Base-by-base conservation (phyloP, 2,797 vertebrate genomes). In the Bufotes viridis region DNA sequence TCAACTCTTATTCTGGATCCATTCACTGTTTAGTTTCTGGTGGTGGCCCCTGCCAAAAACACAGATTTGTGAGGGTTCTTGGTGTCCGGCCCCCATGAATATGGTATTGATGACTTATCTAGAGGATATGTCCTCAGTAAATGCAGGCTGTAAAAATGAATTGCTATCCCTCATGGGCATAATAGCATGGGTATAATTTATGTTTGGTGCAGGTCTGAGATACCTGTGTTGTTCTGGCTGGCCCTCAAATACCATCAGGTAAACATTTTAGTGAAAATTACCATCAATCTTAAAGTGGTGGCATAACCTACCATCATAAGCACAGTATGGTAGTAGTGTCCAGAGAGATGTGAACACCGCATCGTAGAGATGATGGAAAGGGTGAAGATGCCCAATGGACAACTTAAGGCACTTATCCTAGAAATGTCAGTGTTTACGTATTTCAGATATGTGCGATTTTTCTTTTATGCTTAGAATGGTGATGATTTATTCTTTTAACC, bases 221-320 rank as follows among this genome's bases (percentile, higher is more conserved):
- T 63, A 63, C 79, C 79, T 81, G 60, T 42, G 78, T 63, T 81
- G 61, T 49, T 81, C 18, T 81, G 29, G 29, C 18, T 49, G 29
- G 20, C 12, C 63, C 61, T 49, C 61, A 15, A 65, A 29, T 14
- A 81, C 29, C 79, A 63, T 63, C 34, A 49, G 60, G 58, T 49
- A 49, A 81, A 81, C 24, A 60, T 63, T 60, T 29, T 24, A 58
- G 24, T 49, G 5, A 49, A 81, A 34, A 15, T 82, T 82, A 58
- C 17, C 24, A 61, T n/a, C 24, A 80, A 65, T 81, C 63, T 86
- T 34, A 22, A 69, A 12, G 26, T 61, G 34, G 75, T 86, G 60
- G 69, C 75, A 78, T 78, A 79, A 67, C n/a, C 75, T 72, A 80
- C 51, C 80, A 86, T 86, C 78, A 70, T 69, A 55, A 57, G 61